Evolutionary conservation across 2,888 invertebrate species (phyloP).

Genomic region (Ornithoptera alexandrae): DNA sequence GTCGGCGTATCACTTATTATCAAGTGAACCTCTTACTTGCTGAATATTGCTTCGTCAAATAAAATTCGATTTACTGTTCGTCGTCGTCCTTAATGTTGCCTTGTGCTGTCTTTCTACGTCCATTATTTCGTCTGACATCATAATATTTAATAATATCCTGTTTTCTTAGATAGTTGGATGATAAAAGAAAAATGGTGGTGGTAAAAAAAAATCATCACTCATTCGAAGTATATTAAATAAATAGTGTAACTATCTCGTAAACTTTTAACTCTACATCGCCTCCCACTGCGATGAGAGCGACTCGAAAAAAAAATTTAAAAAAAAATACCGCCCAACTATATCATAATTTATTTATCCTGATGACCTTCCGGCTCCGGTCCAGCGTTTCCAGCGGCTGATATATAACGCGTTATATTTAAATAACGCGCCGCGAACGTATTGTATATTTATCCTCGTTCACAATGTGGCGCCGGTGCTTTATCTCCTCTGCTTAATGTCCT

Average conservation of each 20-base stretch:
- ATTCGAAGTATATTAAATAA: no score
- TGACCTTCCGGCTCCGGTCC: conserved; percentile 69
- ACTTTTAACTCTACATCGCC: conserved; percentile 42
- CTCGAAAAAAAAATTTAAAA: conserved; percentile 40
- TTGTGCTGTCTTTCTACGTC: no score
- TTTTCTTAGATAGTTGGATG: no score
- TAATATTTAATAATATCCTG: no score
- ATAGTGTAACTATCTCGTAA: conserved; percentile 36
- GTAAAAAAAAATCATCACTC: no score
- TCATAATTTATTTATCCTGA: conserved; percentile 78
- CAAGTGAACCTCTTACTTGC: no score
- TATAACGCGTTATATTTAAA: conserved; percentile 59
- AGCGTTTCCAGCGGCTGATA: conserved; percentile 58
- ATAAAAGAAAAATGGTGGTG: no score
- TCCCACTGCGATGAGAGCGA: conserved; percentile 51
- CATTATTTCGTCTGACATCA: no score
- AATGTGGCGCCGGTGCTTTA: conserved; percentile 66
- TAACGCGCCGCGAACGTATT: conserved; percentile 34
- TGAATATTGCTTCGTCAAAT: no score
- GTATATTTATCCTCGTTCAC: conserved; percentile 61
- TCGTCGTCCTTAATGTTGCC: no score
- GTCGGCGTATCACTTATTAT: no score
- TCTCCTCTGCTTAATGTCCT: conserved; percentile 71
- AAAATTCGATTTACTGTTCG: no score
- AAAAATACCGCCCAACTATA: conserved; percentile 58